Conservation (phyloP, 2,113 vertebrate genomes). For the Aythya baeri region DNA sequence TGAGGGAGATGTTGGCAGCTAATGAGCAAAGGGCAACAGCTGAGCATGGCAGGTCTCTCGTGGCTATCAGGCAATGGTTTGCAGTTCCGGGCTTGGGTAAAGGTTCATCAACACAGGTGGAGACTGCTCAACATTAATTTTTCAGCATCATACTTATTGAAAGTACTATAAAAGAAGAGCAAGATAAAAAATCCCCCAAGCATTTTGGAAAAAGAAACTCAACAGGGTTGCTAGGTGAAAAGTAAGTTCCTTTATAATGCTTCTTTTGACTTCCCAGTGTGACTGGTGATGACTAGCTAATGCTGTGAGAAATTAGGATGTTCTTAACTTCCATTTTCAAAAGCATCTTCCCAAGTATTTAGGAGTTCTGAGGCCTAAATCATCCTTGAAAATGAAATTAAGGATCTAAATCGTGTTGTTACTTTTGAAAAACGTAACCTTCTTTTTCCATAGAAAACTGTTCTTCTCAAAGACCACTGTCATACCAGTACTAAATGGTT, state of each 20-base stretch:
- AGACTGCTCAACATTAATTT: background rate
- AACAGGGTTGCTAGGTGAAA: rapidly evolving
- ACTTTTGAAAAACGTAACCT: background rate
- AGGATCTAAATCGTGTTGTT: background rate
- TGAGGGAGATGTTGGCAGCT: background rate
- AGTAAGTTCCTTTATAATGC: background rate
- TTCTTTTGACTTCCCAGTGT: background rate
- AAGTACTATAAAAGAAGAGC: rapidly evolving
- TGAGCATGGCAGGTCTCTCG: background rate
- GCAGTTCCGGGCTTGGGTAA: background rate
- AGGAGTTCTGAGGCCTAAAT: background rate
- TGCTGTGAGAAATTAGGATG: background rate
- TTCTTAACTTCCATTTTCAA: background rate
- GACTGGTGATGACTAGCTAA: background rate
- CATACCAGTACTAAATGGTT: too few relatives aligned
- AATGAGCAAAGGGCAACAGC: slow-evolving; percentile 34
- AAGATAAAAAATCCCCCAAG: background rate
- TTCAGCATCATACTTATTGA: rapidly evolving
- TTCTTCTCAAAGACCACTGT: background rate
- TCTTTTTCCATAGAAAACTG: background rate
- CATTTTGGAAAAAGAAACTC: background rate
- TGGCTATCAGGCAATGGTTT: background rate
- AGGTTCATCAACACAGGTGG: background rate
- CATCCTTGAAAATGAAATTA: background rate
- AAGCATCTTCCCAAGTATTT: background rate